Percentiles rank a stretch among this genome's conserved stretches.
phyloP scores from a whole-genome alignment of 1,140 invertebrate species.

The Prorops nasuta region DNA sequence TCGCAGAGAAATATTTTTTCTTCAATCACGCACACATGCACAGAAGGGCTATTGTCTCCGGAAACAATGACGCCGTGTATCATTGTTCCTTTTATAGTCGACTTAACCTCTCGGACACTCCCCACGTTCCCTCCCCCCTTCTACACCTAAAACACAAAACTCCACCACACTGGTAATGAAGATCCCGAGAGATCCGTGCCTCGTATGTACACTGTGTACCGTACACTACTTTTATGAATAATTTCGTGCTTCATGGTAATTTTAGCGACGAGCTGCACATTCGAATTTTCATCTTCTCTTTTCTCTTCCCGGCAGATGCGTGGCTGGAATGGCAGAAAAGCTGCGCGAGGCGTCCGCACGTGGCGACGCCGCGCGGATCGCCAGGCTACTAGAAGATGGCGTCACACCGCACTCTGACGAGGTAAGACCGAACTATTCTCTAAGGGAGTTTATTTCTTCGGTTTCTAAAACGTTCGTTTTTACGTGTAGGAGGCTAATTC shows the following conservation, averaged over 20 bases:
- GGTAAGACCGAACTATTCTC: conserved; percentile 28
- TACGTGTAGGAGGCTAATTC: too few relatives aligned
- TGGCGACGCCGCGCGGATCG: conserved; percentile 37
- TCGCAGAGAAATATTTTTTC: too few relatives aligned
- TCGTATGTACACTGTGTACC: too few relatives aligned
- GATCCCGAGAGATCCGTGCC: too few relatives aligned
- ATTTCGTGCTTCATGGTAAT: too few relatives aligned
- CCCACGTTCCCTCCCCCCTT: too few relatives aligned
- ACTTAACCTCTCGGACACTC: too few relatives aligned
- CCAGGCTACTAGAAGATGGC: conserved; percentile 38
- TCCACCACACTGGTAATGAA: conserved; percentile 14
- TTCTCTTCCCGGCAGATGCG: conserved; percentile 37
- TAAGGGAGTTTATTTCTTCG: too few relatives aligned
- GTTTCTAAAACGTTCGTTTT: background rate
- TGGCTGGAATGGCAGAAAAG: conserved; percentile 49
- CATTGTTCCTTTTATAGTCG: conserved; percentile 30
- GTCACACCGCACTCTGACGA: conserved; percentile 41
- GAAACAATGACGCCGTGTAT: conserved; percentile 34
- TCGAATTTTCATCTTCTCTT: background rate
- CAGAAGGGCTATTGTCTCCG: conserved; percentile 24
- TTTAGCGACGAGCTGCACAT: background rate
- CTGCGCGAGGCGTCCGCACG: conserved; percentile 43
- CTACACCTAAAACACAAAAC: too few relatives aligned
- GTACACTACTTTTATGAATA: too few relatives aligned
- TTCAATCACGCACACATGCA: too few relatives aligned